Conservation (phyloP, 2,797 vertebrate genomes). For the Pogoniulus pusillus region DNA sequence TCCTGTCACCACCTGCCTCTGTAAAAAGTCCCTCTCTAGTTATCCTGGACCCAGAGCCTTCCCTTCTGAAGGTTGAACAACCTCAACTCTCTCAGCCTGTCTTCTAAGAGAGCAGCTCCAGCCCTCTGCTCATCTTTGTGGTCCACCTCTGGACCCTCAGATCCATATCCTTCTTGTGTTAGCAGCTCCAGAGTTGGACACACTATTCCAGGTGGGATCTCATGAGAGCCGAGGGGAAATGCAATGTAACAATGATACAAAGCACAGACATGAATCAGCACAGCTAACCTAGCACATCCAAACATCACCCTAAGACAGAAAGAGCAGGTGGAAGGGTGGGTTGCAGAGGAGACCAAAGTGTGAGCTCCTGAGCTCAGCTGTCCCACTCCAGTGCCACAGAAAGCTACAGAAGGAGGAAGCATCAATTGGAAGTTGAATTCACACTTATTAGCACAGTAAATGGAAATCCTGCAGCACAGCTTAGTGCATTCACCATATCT, state of each 20-base stretch:
- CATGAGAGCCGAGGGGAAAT: background rate
- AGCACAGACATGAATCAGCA: background rate
- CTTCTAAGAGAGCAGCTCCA: too few relatives aligned
- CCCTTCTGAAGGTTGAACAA: too few relatives aligned
- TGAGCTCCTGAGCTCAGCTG: accelerated
- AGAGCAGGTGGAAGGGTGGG: accelerated
- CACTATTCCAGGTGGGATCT: too few relatives aligned
- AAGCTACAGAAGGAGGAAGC: background rate
- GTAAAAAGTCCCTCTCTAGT: too few relatives aligned
- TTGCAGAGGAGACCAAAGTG: background rate
- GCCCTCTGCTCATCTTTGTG: too few relatives aligned
- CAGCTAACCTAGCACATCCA: background rate
- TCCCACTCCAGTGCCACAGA: background rate
- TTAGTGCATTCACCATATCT: conserved; percentile 52
- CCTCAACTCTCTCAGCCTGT: too few relatives aligned
- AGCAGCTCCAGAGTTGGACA: too few relatives aligned
- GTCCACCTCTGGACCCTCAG: too few relatives aligned
- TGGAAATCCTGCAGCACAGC: conserved; percentile 28
- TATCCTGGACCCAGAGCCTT: too few relatives aligned
- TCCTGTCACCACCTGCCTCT: too few relatives aligned
- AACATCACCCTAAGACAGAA: background rate
- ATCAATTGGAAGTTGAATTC: background rate
- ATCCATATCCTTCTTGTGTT: too few relatives aligned
- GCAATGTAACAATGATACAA: background rate
- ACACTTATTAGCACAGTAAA: background rate